phyloP scores from a whole-genome alignment of 2,797 vertebrate genomes.

The Danio jaintianensis region DNA sequence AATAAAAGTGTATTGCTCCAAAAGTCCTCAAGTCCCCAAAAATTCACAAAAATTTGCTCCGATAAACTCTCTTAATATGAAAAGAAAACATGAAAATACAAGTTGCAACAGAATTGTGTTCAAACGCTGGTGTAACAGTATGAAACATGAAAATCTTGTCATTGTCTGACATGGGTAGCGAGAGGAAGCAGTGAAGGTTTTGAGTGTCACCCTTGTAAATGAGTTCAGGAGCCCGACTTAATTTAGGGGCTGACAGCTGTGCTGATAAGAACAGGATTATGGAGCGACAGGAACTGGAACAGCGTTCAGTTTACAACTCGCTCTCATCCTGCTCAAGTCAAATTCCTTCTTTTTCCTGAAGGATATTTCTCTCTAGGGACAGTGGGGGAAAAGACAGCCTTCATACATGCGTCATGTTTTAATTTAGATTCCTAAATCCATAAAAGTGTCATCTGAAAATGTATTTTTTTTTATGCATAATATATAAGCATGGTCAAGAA shows the following conservation, averaged over 20 bases:
- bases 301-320: conserved; percentile 25
- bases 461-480: too few relatives aligned
- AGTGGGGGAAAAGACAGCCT: background rate
- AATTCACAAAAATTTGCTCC: background rate
- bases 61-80: background rate
- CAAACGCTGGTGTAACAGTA: background rate
- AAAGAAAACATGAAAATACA: background rate
- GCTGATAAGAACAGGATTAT: conserved; percentile 66
- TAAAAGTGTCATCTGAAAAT: too few relatives aligned
- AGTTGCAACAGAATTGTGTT: background rate
- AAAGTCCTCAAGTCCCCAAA: too few relatives aligned
- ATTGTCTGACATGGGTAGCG: conserved; percentile 11
- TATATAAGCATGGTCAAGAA: too few relatives aligned
- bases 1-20: too few relatives aligned
- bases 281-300: conserved; percentile 49
- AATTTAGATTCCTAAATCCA: too few relatives aligned
- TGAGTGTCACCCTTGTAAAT: conserved; percentile 66
- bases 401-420: background rate
- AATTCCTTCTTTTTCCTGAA: conserved; percentile 35
- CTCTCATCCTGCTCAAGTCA: conserved; percentile 17
- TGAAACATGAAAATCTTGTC: background rate
- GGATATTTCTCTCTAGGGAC: conserved; percentile 24
- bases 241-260: conserved; percentile 69
- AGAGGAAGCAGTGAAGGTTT: conserved; percentile 67
- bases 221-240: conserved; percentile 70